These are phyloP conservation scores for Leiothrix lutea DNA, from an alignment of 2,113 vertebrate genomes.

Conservation along the genomic window DNA sequence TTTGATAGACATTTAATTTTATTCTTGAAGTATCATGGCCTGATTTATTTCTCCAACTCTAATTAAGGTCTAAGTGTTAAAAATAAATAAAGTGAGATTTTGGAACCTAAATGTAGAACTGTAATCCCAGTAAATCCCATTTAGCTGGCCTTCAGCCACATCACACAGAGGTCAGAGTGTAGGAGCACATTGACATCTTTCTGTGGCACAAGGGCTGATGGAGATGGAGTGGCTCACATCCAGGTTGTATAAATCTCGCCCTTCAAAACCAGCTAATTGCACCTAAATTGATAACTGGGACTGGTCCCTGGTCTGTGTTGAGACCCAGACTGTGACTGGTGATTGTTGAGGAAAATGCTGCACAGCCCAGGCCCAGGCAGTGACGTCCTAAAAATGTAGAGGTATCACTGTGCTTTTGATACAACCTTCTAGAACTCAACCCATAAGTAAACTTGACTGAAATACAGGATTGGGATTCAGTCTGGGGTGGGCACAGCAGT, in stretches of 20 bases:
- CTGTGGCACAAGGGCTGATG: neutral
- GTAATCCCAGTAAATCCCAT: neutral
- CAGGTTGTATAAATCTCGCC: neutral
- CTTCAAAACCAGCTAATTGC: neutral
- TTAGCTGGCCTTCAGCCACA: neutral
- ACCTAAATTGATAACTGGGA: neutral
- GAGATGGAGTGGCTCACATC: neutral
- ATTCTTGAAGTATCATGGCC: neutral
- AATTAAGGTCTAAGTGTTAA: neutral
- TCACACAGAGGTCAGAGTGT: neutral
- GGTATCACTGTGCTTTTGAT: neutral
- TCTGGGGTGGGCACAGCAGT: fast-evolving
- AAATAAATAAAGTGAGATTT: neutral
- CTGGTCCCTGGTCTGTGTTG: neutral
- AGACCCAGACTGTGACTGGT: neutral
- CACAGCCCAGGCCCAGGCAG: neutral
- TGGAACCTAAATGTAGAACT: neutral
- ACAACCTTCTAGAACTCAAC: neutral
- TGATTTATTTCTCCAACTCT: neutral
- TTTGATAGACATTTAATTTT: neutral
- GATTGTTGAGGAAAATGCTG: neutral
- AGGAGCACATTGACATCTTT: neutral
- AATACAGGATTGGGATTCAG: neutral
- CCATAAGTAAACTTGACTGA: neutral
- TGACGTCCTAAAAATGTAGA: neutral